A percentile compares a stretch with the other conserved stretches of the same genome.
phyloP scores from a whole-genome alignment of 2,797 vertebrate species.

The Amazona finschi region DNA sequence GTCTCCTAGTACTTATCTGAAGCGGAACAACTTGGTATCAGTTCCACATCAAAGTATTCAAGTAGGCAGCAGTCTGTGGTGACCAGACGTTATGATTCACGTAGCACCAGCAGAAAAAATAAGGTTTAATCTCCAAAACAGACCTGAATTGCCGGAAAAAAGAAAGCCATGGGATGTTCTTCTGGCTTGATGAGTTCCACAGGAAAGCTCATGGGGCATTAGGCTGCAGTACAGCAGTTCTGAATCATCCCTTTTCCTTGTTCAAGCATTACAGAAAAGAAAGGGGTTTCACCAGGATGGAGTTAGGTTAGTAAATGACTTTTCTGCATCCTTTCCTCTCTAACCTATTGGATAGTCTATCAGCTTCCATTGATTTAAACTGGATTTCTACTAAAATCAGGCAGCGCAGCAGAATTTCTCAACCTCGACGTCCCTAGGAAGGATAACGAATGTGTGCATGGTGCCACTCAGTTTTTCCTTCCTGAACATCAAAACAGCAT shows the following conservation, averaged over 20 bases:
- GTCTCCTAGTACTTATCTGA: not conserved
- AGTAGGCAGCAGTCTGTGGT: not conserved
- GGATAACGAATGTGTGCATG: not conserved
- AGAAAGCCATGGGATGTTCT: not conserved
- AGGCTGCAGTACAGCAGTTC: not conserved
- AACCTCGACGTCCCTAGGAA: not conserved
- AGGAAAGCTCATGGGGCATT: not conserved
- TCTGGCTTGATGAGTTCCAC: not conserved
- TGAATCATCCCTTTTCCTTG: not conserved
- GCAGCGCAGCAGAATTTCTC: not conserved
- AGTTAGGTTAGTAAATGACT: not conserved
- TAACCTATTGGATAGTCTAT: not conserved
- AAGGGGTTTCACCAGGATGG: not conserved
- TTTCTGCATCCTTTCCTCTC: not conserved
- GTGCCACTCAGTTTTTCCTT: not conserved
- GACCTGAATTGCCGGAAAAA: not conserved
- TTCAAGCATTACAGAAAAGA: not conserved
- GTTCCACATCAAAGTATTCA: not conserved
- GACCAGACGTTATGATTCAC: slow-evolving; percentile 11
- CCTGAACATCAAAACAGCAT: not conserved
- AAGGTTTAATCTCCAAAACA: not conserved
- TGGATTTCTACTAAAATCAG: not conserved
- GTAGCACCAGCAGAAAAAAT: not conserved
- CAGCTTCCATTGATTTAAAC: not conserved
- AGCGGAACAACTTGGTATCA: not conserved